A percentile compares a stretch with the other conserved stretches of the same genome.
phyloP scores from a whole-genome alignment of 2,113 vertebrate species.

The Zosterops pallidus region DNA sequence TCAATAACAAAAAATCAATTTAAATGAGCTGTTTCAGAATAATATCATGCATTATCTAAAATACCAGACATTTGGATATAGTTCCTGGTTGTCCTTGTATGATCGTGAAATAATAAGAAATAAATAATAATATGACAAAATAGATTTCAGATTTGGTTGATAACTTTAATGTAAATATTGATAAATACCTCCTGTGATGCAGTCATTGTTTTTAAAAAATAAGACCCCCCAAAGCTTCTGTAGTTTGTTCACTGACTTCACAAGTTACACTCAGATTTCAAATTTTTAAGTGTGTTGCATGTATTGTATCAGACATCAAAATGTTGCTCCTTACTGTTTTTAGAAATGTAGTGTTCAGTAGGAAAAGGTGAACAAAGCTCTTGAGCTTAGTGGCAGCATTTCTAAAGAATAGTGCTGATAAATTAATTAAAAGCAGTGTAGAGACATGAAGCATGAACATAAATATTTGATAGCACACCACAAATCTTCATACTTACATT shows the following conservation, averaged over 20 bases:
- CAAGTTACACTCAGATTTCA: background rate
- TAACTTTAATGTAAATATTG: background rate
- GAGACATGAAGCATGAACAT: background rate
- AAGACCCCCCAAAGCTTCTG: background rate
- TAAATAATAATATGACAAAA: background rate
- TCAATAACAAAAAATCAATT: background rate
- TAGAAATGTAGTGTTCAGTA: background rate
- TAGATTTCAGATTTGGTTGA: background rate
- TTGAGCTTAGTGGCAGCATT: background rate
- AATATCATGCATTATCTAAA: background rate
- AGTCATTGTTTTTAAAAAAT: background rate
- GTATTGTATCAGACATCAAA: background rate
- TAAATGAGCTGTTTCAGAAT: background rate
- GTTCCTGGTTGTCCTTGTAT: background rate
- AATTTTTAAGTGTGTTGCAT: background rate
- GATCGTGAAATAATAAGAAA: background rate
- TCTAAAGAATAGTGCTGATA: background rate
- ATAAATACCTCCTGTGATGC: background rate
- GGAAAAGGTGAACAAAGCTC: background rate
- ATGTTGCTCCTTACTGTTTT: background rate
- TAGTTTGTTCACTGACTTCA: background rate
- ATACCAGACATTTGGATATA: background rate
- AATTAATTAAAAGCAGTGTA: background rate
- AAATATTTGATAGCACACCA: background rate
- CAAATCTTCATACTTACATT: background rate